Percentiles rank a stretch among this genome's conserved stretches.
These are phyloP conservation scores for Spisula solida DNA, from an alignment of 2,888 invertebrate species.

Conservation along the genomic window DNA sequence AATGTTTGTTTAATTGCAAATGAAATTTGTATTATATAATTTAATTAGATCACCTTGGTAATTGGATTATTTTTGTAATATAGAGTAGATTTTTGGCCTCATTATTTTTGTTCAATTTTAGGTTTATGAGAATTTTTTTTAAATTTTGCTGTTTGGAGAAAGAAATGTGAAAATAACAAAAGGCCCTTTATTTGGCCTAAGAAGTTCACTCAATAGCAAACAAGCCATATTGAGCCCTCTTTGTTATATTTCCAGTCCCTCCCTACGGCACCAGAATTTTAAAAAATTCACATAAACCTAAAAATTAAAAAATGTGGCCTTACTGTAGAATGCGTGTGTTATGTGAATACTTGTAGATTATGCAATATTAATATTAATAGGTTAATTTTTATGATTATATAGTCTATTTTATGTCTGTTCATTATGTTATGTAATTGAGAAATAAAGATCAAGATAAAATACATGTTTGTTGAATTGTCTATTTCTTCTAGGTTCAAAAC, in stretches of 20 bases:
- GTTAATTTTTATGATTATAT: constrained; percentile 13
- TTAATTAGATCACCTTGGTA: neutral
- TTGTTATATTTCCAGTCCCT: too few species aligned
- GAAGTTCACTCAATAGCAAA: too few species aligned
- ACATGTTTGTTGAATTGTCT: neutral
- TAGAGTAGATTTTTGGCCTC: neutral
- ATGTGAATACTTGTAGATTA: constrained; percentile 5
- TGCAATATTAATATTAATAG: constrained; percentile 4
- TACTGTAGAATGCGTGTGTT: neutral
- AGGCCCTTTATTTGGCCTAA: too few species aligned
- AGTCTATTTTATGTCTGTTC: constrained; percentile 28
- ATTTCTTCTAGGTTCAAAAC: too few species aligned
- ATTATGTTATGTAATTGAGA: constrained; percentile 22
- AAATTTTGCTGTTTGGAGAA: neutral
- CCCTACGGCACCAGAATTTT: too few species aligned
- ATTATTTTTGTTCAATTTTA: too few species aligned
- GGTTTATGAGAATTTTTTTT: too few species aligned
- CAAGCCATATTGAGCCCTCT: too few species aligned
- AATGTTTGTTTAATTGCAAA: too few species aligned
- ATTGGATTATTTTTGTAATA: neutral
- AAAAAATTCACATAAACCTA: too few species aligned
- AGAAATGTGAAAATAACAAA: too few species aligned
- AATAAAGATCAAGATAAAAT: constrained; percentile 5
- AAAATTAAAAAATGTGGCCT: neutral
- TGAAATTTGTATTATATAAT: neutral